phyloP scores from a whole-genome alignment of 2,888 invertebrate species.

The Cantharis lateralis region DNA sequence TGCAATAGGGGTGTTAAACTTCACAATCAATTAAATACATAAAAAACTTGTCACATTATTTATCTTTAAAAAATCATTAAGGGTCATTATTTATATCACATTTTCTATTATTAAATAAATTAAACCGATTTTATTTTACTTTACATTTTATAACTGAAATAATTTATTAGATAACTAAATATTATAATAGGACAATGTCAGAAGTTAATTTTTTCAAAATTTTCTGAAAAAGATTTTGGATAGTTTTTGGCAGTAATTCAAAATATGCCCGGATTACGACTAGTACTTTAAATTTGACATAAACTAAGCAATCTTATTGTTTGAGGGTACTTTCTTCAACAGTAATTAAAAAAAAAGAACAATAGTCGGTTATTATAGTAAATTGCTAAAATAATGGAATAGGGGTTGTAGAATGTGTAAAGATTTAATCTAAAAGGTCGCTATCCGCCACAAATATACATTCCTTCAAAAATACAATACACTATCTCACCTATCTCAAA shows the following conservation, averaged over 20 bases:
- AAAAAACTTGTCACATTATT: constrained; percentile 3
- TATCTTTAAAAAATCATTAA: constrained; percentile 4
- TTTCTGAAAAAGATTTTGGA: too few species aligned
- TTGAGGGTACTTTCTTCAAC: too few species aligned
- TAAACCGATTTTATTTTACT: not conserved
- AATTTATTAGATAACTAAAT: too few species aligned
- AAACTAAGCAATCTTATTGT: too few species aligned
- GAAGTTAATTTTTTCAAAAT: too few species aligned
- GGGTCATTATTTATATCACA: not conserved
- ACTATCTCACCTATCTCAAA: constrained; percentile 43
- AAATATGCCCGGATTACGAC: too few species aligned
- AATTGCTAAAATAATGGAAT: constrained; percentile 14
- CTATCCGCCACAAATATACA: constrained; percentile 36
- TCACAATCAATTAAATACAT: constrained; percentile 24
- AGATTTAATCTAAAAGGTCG: constrained; percentile 28
- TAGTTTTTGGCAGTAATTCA: too few species aligned
- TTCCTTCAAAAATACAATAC: constrained; percentile 40
- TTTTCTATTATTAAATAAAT: not conserved
- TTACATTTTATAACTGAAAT: not conserved
- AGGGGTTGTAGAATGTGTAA: constrained; percentile 10
- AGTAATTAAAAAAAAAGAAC: not conserved
- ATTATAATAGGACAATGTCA: too few species aligned
- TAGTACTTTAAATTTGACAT: too few species aligned
- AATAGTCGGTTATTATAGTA: not conserved
- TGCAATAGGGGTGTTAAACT: constrained; percentile 19